Base-by-base conservation (phyloP, 2,888 invertebrate genomes). In the Tinea pellionella region DNA sequence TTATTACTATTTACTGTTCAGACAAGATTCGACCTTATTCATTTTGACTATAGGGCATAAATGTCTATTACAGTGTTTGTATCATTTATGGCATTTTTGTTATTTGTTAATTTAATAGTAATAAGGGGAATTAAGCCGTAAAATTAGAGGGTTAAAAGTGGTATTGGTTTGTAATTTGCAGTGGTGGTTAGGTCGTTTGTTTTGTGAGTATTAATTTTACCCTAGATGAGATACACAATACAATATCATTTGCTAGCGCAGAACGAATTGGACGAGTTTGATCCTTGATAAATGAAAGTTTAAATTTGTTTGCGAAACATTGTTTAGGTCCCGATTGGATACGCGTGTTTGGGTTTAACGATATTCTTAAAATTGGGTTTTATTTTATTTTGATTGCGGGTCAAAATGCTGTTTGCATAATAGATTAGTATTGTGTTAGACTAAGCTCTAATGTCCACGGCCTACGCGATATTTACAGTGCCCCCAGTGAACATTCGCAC, bases 241-340 rank as follows among this genome's bases (percentile, higher is more conserved):
- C 74, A 70, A 76, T 77, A 75, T 77, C 75, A 77, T 78, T 77
- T 72, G 78, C 70, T 68, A 68, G 75, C 71, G 75, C 72, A 78
- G 68, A 72, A 67, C 77, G 71, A 79, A 80, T 69, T 66, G 64
- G 76, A 77, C 78, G 70, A 71, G 78, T 80, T 78, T 77, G 72
- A 74, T 76, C 68, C 72, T 68, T 75, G 77, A 78, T 76, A 77
- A 78, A 81, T 78, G 73, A 68, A 74, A 75, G 77, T 80, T 77
- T 75, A 73, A 77, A 79, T 76, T 77, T 75, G 75, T 73, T 74
- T 70, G 71, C 68, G 65, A 73, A 72, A 74, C 72, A 16, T 47
- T 47, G 13, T 47, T 13, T 16, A 47, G 65, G 67, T 67, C 61
- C 60, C 63, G 62, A 75, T 75, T 73, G 63, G 74, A 65, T 65